Evolutionary conservation across 2,113 vertebrate species (phyloP), one percentile per base, ranked within the genome.

Genomic region (Haemorhous mexicanus): DNA sequence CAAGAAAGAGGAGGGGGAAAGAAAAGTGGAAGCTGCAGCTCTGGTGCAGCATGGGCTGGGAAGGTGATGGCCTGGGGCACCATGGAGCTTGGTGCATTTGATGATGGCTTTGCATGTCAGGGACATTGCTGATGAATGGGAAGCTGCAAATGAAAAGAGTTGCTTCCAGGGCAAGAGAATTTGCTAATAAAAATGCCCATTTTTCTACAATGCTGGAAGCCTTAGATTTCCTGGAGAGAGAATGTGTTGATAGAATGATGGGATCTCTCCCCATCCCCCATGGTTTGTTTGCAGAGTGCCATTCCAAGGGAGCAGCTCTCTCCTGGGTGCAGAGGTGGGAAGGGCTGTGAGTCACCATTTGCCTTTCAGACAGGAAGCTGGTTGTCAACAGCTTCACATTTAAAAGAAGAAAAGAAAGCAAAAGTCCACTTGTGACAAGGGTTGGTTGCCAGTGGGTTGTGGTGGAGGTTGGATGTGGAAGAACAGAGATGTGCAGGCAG

Each of bases 221-320:
- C 32, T 77, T 73, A 50, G 69, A 47, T 39, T 7, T 73, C 43
- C 55, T 32, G 21, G 22, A 24, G 53, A 70, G 55, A 61, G 21
- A 33, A 43, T 0, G 1, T 11, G 20, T 37, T 1, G 1, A 28
- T 7, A 47, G 27, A 39, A 63, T 1, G 3, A 28, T 1, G 2
- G 14, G 4, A 7, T 49, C 15, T 70, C 53, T 77, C 43, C 33
- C 19, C 0, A 0, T 35, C 26, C 16, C 10, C 1, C 16, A 8
- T 16, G 32, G 49, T 49, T 84, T 74, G 2, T 76, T 83, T 61
- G 39, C 41, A 73, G 35, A 55, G 20, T 4, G 3, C 32, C 64
- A 24, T 11, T 56, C 24, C 50, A 27, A 56, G 63, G 12, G 30
- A 86, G 23, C 44, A 76, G 44, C 14, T 70, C 18, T 50, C 14